These are phyloP conservation scores for Cotesia typhae DNA, from an alignment of 1,140 invertebrate genomes.

Conservation along the genomic window DNA sequence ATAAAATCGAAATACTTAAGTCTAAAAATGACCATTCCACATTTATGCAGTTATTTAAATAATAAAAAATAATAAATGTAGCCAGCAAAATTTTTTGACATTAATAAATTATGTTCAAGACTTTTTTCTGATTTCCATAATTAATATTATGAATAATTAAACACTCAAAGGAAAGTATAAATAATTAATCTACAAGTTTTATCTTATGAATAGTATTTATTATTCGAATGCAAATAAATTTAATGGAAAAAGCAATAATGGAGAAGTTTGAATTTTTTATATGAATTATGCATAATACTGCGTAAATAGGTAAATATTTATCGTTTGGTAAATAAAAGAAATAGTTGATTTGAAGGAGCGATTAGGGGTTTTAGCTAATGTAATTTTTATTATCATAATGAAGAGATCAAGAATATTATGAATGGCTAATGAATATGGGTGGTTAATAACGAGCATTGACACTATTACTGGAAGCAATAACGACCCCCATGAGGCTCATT, in stretches of 20 bases:
- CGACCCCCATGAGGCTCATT: constrained; percentile 25
- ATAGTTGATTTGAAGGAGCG: neutral
- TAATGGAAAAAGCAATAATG: neutral
- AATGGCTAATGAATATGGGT: constrained; percentile 11
- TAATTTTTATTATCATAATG: neutral
- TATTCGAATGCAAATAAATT: neutral
- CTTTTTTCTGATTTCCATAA: no score
- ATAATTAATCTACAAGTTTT: no score
- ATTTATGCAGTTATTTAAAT: no score
- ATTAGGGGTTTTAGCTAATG: neutral
- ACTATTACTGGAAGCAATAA: constrained; percentile 17
- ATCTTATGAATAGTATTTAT: no score
- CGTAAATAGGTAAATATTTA: neutral
- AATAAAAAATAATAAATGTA: no score
- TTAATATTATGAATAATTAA: no score
- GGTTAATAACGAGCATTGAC: constrained; percentile 19
- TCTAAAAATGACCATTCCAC: no score
- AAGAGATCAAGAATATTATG: neutral
- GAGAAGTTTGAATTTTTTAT: neutral
- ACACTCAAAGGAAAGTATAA: no score
- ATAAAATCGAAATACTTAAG: no score
- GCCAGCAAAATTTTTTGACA: no score
- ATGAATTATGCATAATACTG: neutral
- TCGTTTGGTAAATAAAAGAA: neutral
- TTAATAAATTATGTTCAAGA: no score